phyloP scores from a whole-genome alignment of 2,797 vertebrate species.

The Peromyscus eremicus region DNA sequence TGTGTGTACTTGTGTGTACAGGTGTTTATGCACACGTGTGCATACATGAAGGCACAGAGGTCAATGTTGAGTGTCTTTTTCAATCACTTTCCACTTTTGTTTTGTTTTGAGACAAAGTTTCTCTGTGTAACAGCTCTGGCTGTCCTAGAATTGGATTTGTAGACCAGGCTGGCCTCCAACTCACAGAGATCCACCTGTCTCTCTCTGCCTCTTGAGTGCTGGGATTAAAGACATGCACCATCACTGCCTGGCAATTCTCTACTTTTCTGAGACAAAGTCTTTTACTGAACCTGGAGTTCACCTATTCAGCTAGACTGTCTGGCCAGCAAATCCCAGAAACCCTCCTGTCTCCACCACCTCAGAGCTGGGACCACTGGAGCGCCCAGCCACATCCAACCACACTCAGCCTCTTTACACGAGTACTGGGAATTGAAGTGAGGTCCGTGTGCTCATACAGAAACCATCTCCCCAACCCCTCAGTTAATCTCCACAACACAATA shows the following conservation, averaged over 20 bases:
- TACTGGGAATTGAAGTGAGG: neutral
- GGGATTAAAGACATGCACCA: neutral
- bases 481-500: neutral
- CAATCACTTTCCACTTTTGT: neutral
- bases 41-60: neutral
- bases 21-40: neutral
- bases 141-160: neutral
- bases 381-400: neutral
- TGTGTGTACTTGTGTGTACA: neutral
- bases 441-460: neutral
- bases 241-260: fast-evolving
- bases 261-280: neutral
- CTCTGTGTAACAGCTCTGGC: neutral
- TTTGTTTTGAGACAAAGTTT: neutral
- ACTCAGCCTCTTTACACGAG: neutral
- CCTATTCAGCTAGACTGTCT: neutral
- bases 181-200: neutral
- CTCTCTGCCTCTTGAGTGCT: neutral
- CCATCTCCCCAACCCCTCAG: neutral
- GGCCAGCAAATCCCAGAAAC: neutral
- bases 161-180: neutral
- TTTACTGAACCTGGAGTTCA: neutral
- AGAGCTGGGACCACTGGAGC: neutral
- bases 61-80: neutral
- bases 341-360: neutral